Evolutionary conservation across 2,888 invertebrate species (phyloP).

Genomic region (Lochmaea capreae): DNA sequence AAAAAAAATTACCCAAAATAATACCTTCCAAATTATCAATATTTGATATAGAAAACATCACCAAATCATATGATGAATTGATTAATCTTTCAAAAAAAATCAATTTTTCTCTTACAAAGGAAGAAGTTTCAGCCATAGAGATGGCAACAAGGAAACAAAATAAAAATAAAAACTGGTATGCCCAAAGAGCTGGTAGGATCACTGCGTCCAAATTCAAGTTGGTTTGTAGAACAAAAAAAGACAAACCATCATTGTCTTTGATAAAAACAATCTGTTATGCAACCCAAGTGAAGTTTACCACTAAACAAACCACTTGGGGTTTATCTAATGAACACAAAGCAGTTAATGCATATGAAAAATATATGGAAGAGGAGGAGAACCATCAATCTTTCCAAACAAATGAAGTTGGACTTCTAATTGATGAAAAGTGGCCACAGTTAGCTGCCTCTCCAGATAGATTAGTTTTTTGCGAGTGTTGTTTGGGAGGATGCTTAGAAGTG

Average conservation of each 20-base stretch:
- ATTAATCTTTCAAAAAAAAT: background rate
- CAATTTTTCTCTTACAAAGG: slow-evolving; percentile 14
- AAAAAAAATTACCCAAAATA: background rate
- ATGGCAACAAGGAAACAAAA: slow-evolving; percentile 24
- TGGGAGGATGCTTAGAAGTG: too few relatives aligned
- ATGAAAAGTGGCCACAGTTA: background rate
- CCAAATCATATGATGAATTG: slow-evolving; percentile 6
- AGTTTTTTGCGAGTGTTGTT: background rate
- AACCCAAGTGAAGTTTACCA: slow-evolving; percentile 16
- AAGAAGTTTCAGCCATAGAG: slow-evolving; percentile 26
- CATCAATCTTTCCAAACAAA: slow-evolving; percentile 1
- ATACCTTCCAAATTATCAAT: background rate
- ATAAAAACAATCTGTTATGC: slow-evolving; percentile 35
- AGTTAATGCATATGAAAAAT: background rate
- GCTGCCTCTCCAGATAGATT: background rate
- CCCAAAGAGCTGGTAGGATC: slow-evolving; percentile 33
- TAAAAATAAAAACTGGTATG: slow-evolving; percentile 31
- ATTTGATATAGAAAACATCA: background rate
- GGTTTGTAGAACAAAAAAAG: slow-evolving; percentile 25
- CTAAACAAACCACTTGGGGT: slow-evolving; percentile 16
- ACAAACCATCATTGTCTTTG: too few relatives aligned
- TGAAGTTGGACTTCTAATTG: background rate
- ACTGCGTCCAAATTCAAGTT: slow-evolving; percentile 27
- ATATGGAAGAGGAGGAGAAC: background rate
- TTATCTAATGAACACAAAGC: background rate